phyloP scores from a whole-genome alignment of 2,113 vertebrate species.

The Phrynocephalus versicolor region DNA sequence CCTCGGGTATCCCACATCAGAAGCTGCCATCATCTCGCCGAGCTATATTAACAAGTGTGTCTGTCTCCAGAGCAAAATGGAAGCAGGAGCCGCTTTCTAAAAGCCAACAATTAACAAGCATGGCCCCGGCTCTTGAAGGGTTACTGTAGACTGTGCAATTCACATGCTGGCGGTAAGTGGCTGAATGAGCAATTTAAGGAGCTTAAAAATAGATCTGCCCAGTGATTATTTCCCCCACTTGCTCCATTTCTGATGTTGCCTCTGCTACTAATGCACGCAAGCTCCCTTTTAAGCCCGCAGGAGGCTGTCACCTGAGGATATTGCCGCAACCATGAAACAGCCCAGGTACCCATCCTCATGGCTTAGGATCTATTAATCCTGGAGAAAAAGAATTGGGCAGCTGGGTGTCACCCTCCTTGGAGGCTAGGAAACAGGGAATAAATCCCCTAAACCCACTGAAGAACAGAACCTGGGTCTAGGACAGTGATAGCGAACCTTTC shows the following conservation, averaged over 20 bases:
- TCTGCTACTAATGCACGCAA: conserved; percentile 44
- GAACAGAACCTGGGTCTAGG: not conserved
- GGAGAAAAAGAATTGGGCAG: not conserved
- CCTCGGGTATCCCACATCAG: not conserved
- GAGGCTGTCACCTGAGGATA: not conserved
- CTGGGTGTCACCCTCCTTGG: not conserved
- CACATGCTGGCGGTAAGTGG: conserved; percentile 5
- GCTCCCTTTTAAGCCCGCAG: not conserved
- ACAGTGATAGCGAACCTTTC: no score
- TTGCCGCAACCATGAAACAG: not conserved
- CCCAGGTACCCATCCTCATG: not conserved
- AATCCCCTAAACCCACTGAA: not conserved
- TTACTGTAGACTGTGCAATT: not conserved
- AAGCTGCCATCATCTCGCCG: no score
- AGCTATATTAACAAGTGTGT: not conserved
- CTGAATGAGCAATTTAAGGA: conserved; percentile 30
- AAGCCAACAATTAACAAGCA: conserved; percentile 20
- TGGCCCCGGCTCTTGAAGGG: not conserved
- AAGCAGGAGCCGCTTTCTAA: conserved; percentile 31
- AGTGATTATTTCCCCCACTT: conserved; percentile 53
- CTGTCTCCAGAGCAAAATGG: not conserved
- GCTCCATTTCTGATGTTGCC: conserved; percentile 40
- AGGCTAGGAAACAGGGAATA: not conserved
- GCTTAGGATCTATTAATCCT: not conserved
- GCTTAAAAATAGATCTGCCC: conserved; percentile 50